These are phyloP conservation scores for Notolabrus celidotus DNA, from an alignment of 2,797 vertebrate species.

Conservation along the genomic window DNA sequence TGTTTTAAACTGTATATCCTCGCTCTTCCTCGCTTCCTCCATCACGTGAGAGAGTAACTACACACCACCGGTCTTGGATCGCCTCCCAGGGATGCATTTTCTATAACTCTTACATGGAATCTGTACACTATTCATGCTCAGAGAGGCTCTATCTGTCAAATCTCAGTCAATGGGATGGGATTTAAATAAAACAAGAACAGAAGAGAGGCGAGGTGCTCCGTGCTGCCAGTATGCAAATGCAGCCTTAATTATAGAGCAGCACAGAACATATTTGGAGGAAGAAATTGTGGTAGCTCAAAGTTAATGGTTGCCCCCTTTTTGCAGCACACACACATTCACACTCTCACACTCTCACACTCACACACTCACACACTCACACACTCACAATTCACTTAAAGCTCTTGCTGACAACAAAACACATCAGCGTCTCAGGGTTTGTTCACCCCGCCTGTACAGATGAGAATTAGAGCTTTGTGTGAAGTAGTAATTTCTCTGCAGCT, in stretches of 20 bases:
- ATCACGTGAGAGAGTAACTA: conserved; percentile 74
- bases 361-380: conserved; percentile 1
- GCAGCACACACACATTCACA: conserved; percentile 24
- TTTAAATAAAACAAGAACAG: conserved; percentile 81
- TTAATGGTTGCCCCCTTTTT: conserved; percentile 66
- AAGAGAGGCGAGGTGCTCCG: conserved; percentile 62
- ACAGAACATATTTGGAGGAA: conserved; percentile 65
- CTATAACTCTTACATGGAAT: conserved; percentile 59
- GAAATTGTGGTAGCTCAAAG: conserved; percentile 69
- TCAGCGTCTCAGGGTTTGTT: conserved; percentile 46
- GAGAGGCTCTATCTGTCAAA: conserved; percentile 78
- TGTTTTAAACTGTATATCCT: conserved; percentile 58
- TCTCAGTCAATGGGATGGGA: conserved; percentile 74
- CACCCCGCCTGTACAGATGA: conserved; percentile 26
- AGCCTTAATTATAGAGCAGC: conserved; percentile 80
- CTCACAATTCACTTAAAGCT: conserved; percentile 43
- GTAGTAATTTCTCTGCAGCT: conserved; percentile 49
- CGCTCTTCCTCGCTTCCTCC: conserved; percentile 44
- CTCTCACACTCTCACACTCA: conserved; percentile 15
- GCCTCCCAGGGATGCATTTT: conserved; percentile 62
- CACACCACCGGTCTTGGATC: conserved; percentile 63
- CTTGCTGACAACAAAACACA: conserved; percentile 41
- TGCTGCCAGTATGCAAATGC: conserved; percentile 79
- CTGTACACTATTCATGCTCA: conserved; percentile 73
- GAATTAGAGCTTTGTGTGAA: conserved; percentile 48